These are phyloP conservation scores for Notechis scutatus DNA, from an alignment of 2,113 vertebrate genomes.

Conservation along the genomic window DNA sequence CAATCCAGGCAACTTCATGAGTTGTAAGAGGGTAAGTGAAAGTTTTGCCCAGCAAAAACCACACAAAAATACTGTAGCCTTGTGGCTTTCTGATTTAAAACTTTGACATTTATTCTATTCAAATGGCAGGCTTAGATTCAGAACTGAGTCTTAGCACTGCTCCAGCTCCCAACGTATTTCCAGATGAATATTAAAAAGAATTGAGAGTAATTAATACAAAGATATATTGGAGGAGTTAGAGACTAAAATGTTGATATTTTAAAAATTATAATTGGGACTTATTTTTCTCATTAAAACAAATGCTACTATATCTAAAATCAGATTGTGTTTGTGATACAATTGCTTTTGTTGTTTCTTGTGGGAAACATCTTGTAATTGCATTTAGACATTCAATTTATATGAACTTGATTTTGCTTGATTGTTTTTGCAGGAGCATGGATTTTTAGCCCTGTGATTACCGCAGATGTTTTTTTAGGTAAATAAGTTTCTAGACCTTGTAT, in stretches of 20 bases:
- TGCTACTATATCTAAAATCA: not conserved
- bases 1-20: not conserved
- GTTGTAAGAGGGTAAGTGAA: not conserved
- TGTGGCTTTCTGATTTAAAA: not conserved
- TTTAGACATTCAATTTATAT: not conserved
- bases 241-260: not conserved
- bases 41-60: not conserved
- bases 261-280: not conserved
- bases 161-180: not conserved
- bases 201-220: not conserved
- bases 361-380: not conserved
- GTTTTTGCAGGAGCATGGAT: not conserved
- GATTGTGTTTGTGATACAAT: not conserved
- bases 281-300: not conserved
- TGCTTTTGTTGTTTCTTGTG: not conserved
- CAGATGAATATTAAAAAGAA: not conserved
- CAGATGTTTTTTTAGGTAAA: not conserved
- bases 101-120: not conserved
- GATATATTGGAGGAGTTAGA: not conserved
- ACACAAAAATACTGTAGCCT: not conserved
- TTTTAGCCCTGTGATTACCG: not conserved
- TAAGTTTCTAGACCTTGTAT: not conserved
- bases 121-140: not conserved
- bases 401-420: not conserved
- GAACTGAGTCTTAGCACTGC: not conserved